phyloP scores from a whole-genome alignment of 1,140 invertebrate species.

The Metaphire vulgaris region DNA sequence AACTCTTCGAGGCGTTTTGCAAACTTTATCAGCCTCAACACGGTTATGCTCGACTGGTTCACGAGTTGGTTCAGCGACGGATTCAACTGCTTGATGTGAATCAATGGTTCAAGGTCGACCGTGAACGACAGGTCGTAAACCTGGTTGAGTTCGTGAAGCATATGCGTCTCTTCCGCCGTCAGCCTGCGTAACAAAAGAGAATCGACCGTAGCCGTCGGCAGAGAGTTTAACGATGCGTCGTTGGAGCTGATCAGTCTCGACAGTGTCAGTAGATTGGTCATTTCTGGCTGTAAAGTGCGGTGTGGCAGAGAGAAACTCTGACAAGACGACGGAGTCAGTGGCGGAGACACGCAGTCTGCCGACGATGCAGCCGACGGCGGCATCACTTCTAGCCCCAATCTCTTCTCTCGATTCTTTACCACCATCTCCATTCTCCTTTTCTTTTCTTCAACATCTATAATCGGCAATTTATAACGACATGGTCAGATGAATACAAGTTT shows the following conservation, averaged over 20 bases:
- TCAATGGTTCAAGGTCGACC: slow-evolving; percentile 29
- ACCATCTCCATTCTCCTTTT: slow-evolving; percentile 32
- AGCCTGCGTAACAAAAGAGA: slow-evolving; percentile 18
- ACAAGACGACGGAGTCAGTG: neutral
- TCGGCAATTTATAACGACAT: too few species aligned
- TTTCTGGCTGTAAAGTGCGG: neutral
- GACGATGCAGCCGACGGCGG: neutral
- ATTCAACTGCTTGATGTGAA: slow-evolving; percentile 30
- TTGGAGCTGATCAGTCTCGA: slow-evolving; percentile 5
- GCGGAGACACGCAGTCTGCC: neutral
- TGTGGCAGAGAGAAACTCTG: neutral
- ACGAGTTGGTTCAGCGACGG: slow-evolving; percentile 32
- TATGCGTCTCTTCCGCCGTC: slow-evolving; percentile 22
- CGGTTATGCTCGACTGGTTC: slow-evolving; percentile 64
- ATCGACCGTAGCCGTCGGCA: neutral
- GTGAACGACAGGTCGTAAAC: slow-evolving; percentile 31
- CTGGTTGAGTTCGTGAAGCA: slow-evolving; percentile 28
- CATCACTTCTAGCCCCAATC: too few species aligned
- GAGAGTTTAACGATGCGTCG: neutral
- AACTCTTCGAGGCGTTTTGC: slow-evolving; percentile 81
- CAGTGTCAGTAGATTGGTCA: slow-evolving; percentile 14
- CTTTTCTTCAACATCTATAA: slow-evolving; percentile 30
- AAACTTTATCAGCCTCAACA: slow-evolving; percentile 80
- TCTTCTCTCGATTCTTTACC: slow-evolving; percentile 19
- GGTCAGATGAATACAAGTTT: too few species aligned